Evolutionary conservation across 2,888 invertebrate genomes (phyloP), one percentile per base, ranked within the genome.

Genomic region (Mycogona germanica): DNA sequence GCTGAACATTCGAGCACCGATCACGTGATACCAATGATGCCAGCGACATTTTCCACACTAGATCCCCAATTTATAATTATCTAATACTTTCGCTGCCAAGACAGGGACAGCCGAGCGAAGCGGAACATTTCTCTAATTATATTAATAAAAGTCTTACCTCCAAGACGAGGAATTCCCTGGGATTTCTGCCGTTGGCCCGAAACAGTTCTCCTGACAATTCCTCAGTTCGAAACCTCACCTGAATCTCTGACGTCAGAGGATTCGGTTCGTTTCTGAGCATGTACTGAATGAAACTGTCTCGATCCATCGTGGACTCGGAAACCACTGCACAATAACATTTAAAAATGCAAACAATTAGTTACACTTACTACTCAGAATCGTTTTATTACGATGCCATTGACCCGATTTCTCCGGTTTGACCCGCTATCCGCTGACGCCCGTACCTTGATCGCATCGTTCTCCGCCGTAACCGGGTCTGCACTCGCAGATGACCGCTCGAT

Each of bases 381-480:
- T n/a, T n/a, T n/a, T n/a, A n/a, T n/a, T n/a, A n/a, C n/a, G n/a
- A n/a, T n/a, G n/a, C n/a, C n/a, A n/a, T n/a, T n/a, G n/a, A n/a
- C n/a, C n/a, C n/a, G n/a, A n/a, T n/a, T n/a, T n/a, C n/a, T n/a
- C n/a, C n/a, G n/a, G n/a, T n/a, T n/a, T n/a, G 25, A 50, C 12
- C 29, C 32, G 19, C 19, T 50, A 37, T n/a, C 21, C 23, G 3
- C 51, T 25, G 9, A 35, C 44, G 12, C 4, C 14, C 35, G 21
- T 25, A 59, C 59, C 57, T 57, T 30, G 53, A 28, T 68, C 65
- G 62, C 75, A 76, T 28, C 64, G 62, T 2, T 64, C 60, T 3
- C 74, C 73, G 6, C 64, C 62, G 61, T 66, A 76, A 19, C 74
- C 74, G 2, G 74, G 71, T 51, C 70, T 66, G 61, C 76, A 76